Conservation (phyloP, 2,113 vertebrate genomes). For the Lutjanus erythropterus region DNA sequence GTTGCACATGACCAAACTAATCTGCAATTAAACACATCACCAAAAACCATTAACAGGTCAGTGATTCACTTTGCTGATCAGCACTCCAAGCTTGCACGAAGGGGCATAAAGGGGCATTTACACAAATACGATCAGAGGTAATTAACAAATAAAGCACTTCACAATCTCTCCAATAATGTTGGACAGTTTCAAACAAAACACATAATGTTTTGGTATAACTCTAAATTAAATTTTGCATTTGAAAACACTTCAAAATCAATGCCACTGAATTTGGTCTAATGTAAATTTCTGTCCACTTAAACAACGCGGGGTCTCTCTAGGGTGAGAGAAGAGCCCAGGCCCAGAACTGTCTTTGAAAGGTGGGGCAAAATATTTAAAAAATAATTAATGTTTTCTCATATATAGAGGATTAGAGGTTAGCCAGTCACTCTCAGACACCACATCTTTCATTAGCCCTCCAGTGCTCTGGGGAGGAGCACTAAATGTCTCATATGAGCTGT, state of each 20-base stretch:
- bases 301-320: background rate
- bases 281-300: background rate
- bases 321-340: background rate
- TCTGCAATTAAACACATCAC: conserved; percentile 24
- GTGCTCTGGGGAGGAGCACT: conserved; percentile 44
- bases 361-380: conserved; percentile 31
- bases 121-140: no score
- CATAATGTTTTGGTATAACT: no score
- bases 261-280: background rate
- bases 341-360: conserved; percentile 10
- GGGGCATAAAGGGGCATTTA: background rate
- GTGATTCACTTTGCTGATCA: conserved; percentile 3
- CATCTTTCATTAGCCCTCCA: conserved; percentile 50
- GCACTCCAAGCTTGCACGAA: conserved; percentile 1
- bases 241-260: no score
- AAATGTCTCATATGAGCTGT: conserved; percentile 66
- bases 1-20: conserved; percentile 14
- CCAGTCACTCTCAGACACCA: conserved; percentile 39
- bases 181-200: background rate
- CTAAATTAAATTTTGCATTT: no score
- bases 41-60: conserved; percentile 11
- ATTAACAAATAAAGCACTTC: no score
- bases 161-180: background rate
- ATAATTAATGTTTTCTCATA: conserved; percentile 50
- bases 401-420: conserved; percentile 63